phyloP scores from a whole-genome alignment of 2,797 vertebrate species.

The Helarctos malayanus region DNA sequence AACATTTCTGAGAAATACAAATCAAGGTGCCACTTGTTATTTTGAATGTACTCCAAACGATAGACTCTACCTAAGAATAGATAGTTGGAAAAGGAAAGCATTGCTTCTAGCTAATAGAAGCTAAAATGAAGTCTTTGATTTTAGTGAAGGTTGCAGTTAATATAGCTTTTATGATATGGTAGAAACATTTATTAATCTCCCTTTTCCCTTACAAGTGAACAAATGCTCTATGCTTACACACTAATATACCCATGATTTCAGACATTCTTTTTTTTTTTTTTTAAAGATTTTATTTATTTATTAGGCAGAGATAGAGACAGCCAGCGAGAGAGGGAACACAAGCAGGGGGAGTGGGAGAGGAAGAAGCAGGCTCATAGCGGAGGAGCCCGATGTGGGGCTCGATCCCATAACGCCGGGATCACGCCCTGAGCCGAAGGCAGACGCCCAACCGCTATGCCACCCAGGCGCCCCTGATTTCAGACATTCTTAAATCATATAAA shows the following conservation, averaged over 20 bases:
- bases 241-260: background rate
- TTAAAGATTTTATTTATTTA: too few relatives aligned
- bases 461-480: background rate
- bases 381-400: too few relatives aligned
- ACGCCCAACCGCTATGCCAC: too few relatives aligned
- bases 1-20: constrained; percentile 74
- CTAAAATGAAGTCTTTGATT: background rate
- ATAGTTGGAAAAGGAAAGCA: constrained; percentile 60
- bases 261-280: background rate
- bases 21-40: constrained; percentile 63
- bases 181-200: background rate
- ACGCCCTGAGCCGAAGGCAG: too few relatives aligned
- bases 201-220: constrained; percentile 22
- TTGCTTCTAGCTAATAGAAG: constrained; percentile 42
- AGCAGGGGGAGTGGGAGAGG: too few relatives aligned
- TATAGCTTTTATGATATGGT: background rate
- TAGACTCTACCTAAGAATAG: constrained; percentile 55
- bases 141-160: background rate
- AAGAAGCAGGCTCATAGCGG: too few relatives aligned
- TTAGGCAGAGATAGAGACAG: too few relatives aligned
- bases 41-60: constrained; percentile 55
- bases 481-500: constrained; percentile 34
- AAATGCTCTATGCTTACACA: background rate
- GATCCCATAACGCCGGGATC: too few relatives aligned
- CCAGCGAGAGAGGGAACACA: too few relatives aligned